Conservation (phyloP, 2,888 invertebrate species). For the Lepidochrysops patricia region DNA sequence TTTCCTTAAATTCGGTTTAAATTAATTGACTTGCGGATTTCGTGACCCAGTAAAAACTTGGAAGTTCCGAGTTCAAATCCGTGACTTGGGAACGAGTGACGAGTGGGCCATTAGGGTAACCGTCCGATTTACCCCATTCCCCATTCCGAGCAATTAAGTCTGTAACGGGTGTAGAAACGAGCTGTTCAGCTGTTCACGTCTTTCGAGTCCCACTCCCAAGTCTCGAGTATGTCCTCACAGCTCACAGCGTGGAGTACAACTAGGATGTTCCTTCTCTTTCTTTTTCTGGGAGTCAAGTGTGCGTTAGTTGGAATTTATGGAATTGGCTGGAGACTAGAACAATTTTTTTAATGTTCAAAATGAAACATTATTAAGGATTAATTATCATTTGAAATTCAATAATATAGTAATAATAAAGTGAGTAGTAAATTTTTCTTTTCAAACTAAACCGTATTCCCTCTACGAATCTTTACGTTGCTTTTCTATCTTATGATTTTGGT, state of each 20-base stretch:
- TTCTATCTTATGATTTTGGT: too few species aligned
- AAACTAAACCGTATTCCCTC: too few species aligned
- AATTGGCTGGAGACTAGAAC: too few species aligned
- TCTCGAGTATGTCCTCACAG: not conserved
- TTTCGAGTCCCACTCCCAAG: not conserved
- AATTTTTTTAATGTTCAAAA: too few species aligned
- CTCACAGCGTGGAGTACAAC: not conserved
- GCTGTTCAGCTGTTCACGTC: constrained; percentile 7
- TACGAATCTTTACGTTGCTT: too few species aligned
- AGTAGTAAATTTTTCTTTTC: too few species aligned
- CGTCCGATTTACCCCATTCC: not conserved
- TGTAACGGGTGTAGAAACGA: not conserved
- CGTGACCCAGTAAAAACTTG: not conserved
- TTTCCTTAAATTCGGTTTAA: not conserved
- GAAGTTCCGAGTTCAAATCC: not conserved
- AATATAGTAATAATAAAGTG: too few species aligned
- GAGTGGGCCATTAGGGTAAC: not conserved
- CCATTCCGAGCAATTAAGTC: constrained; percentile 10
- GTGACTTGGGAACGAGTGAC: not conserved
- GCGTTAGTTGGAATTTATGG: not conserved
- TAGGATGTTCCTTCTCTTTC: not conserved
- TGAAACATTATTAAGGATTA: too few species aligned
- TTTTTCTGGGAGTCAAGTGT: not conserved
- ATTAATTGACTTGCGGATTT: not conserved
- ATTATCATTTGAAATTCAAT: too few species aligned